Evolutionary conservation across 2,113 vertebrate genomes (phyloP).

Genomic region (Platycercus adscitus): DNA sequence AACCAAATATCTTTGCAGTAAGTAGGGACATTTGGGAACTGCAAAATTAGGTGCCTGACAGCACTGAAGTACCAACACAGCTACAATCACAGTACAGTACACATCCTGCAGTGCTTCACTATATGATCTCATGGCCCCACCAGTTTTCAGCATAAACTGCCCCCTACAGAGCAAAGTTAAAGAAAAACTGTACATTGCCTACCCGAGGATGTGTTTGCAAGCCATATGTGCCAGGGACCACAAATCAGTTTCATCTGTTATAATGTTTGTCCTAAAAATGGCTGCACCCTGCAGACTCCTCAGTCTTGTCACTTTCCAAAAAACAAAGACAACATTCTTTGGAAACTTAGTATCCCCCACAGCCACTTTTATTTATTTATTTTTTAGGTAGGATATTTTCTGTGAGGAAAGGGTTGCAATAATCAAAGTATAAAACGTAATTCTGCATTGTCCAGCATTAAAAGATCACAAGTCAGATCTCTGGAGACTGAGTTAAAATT

Average conservation of each 20-base stretch:
- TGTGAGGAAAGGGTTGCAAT: background rate
- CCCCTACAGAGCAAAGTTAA: accelerated
- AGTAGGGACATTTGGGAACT: background rate
- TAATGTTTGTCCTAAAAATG: background rate
- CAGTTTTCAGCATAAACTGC: background rate
- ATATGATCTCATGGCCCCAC: background rate
- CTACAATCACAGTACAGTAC: background rate
- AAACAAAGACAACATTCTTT: background rate
- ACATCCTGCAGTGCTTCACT: background rate
- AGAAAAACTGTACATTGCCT: background rate
- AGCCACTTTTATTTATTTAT: too few relatives aligned
- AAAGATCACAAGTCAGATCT: background rate
- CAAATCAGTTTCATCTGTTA: background rate
- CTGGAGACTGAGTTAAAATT: background rate
- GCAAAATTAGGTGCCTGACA: background rate
- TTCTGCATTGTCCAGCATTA: background rate
- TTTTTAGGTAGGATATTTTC: background rate
- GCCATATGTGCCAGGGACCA: background rate
- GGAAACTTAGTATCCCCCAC: accelerated
- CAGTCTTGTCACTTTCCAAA: background rate
- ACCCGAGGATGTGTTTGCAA: background rate
- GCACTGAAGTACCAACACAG: background rate
- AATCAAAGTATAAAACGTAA: background rate
- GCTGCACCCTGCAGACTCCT: background rate
- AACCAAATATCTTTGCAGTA: background rate